Evolutionary conservation across 2,888 invertebrate genomes (phyloP).

Genomic region (Antheraea yamamai): DNA sequence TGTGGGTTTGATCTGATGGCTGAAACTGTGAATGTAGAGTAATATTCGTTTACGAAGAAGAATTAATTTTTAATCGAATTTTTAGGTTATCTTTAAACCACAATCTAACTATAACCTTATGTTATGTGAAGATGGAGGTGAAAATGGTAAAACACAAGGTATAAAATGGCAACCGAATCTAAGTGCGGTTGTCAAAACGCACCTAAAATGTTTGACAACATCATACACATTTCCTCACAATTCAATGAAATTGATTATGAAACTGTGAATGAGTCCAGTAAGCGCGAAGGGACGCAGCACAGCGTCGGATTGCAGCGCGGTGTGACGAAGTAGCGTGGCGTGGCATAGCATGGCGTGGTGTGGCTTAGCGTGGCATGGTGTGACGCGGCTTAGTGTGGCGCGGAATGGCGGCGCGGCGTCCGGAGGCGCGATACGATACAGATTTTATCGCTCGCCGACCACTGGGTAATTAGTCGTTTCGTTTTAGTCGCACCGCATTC

Average conservation of each 20-base stretch:
- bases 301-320: not conserved
- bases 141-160: not conserved
- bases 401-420: slow-evolving; percentile 22
- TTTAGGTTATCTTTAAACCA: not conserved
- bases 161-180: no score
- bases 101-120: not conserved
- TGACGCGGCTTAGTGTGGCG: slow-evolving; percentile 14
- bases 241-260: slow-evolving; percentile 54
- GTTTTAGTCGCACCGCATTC: slow-evolving; percentile 63
- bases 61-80: not conserved
- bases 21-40: no score
- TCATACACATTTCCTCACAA: slow-evolving; percentile 39
- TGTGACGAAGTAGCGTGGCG: not conserved
- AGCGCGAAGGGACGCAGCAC: not conserved
- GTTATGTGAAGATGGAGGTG: slow-evolving; percentile 11
- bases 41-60: not conserved
- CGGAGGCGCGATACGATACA: slow-evolving; percentile 35
- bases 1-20: no score
- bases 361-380: not conserved
- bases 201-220: not conserved
- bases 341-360: slow-evolving; percentile 24
- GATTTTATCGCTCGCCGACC: slow-evolving; percentile 64
- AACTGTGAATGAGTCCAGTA: slow-evolving; percentile 22
- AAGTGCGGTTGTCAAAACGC: no score
- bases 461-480: slow-evolving; percentile 73